Conservation (phyloP, 2,888 invertebrate genomes). For the Catocala fraxini region DNA sequence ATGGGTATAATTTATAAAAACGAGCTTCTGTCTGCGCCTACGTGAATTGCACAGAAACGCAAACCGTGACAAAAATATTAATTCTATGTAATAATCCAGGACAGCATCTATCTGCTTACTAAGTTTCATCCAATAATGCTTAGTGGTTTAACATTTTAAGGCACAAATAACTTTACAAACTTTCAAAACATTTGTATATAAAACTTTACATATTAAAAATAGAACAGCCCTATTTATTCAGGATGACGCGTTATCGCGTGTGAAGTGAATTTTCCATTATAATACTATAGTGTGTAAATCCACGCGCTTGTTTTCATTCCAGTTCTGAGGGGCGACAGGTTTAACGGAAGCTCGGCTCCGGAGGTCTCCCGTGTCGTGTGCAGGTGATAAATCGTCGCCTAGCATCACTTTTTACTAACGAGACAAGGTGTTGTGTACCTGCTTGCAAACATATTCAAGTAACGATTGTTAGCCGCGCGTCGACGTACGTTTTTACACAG, state of each 20-base stretch:
- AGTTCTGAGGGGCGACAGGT: slow-evolving; percentile 64
- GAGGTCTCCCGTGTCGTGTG: slow-evolving; percentile 70
- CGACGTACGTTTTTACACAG: slow-evolving; percentile 56
- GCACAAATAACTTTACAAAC: too few relatives aligned
- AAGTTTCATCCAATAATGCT: too few relatives aligned
- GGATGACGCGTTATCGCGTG: not conserved
- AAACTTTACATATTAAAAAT: too few relatives aligned
- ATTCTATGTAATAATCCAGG: too few relatives aligned
- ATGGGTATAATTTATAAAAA: too few relatives aligned
- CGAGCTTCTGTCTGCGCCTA: too few relatives aligned
- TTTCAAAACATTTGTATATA: too few relatives aligned
- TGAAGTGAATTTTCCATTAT: slow-evolving; percentile 3
- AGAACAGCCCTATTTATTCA: too few relatives aligned
- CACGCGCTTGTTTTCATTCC: slow-evolving; percentile 70
- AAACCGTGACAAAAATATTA: too few relatives aligned
- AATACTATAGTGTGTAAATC: slow-evolving; percentile 36
- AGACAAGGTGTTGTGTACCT: slow-evolving; percentile 80
- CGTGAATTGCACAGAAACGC: too few relatives aligned
- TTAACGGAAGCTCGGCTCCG: slow-evolving; percentile 69
- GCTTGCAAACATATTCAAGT: slow-evolving; percentile 76
- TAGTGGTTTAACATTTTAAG: too few relatives aligned
- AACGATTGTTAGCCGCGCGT: slow-evolving; percentile 71
- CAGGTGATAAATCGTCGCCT: slow-evolving; percentile 83
- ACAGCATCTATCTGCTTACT: too few relatives aligned
- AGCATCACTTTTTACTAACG: slow-evolving; percentile 84